Conservation (phyloP, 2,888 invertebrate species). For the Ganaspis brasiliensis region DNA sequence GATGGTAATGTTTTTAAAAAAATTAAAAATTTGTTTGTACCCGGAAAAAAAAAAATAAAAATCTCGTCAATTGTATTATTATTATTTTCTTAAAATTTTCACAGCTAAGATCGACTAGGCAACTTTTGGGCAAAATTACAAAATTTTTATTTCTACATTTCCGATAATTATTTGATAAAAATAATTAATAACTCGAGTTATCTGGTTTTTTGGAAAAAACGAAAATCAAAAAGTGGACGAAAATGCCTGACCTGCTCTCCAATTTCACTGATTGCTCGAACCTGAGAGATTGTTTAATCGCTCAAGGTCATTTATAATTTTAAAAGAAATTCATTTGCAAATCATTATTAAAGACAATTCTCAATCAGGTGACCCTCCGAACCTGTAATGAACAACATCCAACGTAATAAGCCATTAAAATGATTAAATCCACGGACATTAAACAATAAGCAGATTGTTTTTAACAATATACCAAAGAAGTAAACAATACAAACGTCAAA, state of each 20-base stretch:
- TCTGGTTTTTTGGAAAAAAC: not conserved
- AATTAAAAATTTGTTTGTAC: no score
- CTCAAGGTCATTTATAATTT: conserved; percentile 16
- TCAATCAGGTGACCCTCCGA: not conserved
- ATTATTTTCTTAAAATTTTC: not conserved
- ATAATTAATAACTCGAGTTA: no score
- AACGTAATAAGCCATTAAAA: conserved; percentile 32
- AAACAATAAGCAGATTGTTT: not conserved
- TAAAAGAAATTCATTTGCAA: not conserved
- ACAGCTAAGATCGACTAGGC: no score
- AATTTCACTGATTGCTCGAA: not conserved
- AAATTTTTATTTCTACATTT: no score
- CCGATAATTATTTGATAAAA: no score
- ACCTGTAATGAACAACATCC: not conserved
- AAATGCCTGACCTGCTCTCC: conserved; percentile 28
- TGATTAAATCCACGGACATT: not conserved
- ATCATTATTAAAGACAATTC: conserved; percentile 17
- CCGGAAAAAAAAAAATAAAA: no score
- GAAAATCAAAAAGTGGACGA: not conserved
- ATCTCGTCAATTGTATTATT: no score
- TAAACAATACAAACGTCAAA: not conserved
- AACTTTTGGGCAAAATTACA: not conserved
- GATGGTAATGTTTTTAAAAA: no score
- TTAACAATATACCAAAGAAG: no score
- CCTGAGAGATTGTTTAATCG: not conserved